Conservation (phyloP, 2,888 invertebrate genomes). For the Heteromurus nitidus region DNA sequence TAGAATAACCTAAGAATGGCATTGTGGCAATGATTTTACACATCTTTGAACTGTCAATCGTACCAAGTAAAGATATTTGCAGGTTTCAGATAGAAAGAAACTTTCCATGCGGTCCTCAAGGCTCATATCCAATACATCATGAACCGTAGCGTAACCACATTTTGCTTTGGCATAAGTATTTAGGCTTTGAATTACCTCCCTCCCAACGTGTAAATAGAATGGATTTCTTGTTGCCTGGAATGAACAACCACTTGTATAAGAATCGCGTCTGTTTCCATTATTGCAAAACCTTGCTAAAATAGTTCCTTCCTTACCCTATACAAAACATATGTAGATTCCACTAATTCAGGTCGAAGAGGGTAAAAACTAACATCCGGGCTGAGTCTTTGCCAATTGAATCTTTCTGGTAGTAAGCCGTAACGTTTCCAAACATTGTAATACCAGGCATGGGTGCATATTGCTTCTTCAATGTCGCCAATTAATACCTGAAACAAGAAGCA, state of each 20-base stretch:
- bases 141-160: conserved; percentile 82
- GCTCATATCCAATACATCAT: conserved; percentile 80
- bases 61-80: conserved; percentile 81
- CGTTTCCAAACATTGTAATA: conserved; percentile 81
- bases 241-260: too few species aligned
- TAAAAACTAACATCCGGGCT: conserved; percentile 80
- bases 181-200: conserved; percentile 79
- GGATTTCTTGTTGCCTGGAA: conserved; percentile 80
- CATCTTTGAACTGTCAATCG: too few species aligned
- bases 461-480: conserved; percentile 81
- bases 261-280: neutral
- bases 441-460: conserved; percentile 80
- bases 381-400: conserved; percentile 77
- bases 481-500: conserved; percentile 76
- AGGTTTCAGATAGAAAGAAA: conserved; percentile 81
- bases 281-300: neutral
- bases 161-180: conserved; percentile 78
- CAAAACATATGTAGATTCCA: conserved; percentile 81
- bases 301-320: conserved; percentile 74
- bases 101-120: conserved; percentile 82
- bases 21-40: too few species aligned
- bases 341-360: conserved; percentile 81
- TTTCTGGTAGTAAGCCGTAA: conserved; percentile 79
- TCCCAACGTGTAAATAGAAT: conserved; percentile 81
- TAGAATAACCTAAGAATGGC: neutral